Evolutionary conservation across 2,113 vertebrate species (phyloP).

Genomic region (Tretioscincus oriximinensis): DNA sequence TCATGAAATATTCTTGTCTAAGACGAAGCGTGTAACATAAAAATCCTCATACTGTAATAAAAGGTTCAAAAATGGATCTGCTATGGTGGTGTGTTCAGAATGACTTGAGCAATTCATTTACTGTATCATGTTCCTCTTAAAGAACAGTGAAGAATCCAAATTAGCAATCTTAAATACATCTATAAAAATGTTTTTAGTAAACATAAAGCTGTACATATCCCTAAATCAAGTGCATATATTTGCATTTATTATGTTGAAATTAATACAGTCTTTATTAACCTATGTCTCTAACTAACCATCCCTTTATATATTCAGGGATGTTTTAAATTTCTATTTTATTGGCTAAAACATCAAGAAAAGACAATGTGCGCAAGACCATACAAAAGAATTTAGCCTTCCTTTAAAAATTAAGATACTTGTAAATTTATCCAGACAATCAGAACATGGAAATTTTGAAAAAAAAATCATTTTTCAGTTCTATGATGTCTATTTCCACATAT

Average conservation of each 20-base stretch:
- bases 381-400: not conserved
- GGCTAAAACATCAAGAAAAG: not conserved
- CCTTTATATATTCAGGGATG: not conserved
- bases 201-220: not conserved
- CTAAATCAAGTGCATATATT: no score
- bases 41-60: constrained; percentile 1
- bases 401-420: not conserved
- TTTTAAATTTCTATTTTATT: not conserved
- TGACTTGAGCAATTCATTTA: constrained; percentile 1
- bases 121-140: not conserved
- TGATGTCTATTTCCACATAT: not conserved
- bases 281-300: no score
- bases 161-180: not conserved
- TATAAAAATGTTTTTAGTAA: not conserved
- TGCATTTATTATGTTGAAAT: no score
- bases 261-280: no score
- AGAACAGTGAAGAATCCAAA: not conserved
- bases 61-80: not conserved
- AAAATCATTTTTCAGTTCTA: not conserved
- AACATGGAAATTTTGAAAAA: not conserved
- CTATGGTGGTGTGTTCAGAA: not conserved
- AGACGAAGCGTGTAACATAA: no score
- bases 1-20: no score
- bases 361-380: not conserved
- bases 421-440: not conserved